A percentile compares a stretch with the other conserved stretches of the same genome.
Evolutionary conservation across 2,113 vertebrate species (phyloP).

Genomic region (Laterallus jamaicensis): DNA sequence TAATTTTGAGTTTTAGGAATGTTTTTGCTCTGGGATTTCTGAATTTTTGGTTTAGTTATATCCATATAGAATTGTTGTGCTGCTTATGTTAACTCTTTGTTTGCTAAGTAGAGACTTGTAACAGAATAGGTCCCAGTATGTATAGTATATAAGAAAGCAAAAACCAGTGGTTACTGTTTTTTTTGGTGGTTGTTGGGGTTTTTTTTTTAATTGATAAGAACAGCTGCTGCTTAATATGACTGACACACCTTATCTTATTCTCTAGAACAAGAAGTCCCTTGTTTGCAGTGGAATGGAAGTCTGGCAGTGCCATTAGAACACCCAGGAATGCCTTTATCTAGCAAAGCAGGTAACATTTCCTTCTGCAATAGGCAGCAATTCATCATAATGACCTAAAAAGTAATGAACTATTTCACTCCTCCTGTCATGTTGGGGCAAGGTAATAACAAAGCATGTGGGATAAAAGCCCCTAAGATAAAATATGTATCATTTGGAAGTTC

Average conservation of each 20-base stretch:
- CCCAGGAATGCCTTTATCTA: neutral
- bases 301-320: neutral
- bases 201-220: neutral
- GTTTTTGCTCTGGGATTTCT: constrained; percentile 11
- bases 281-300: neutral
- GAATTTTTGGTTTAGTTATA: neutral
- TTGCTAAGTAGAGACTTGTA: neutral
- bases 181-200: neutral
- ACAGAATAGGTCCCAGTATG: neutral
- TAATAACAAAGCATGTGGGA: neutral
- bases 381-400: neutral
- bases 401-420: neutral
- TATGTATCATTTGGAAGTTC: neutral
- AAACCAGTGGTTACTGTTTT: neutral
- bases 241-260: neutral
- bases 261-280: neutral
- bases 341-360: neutral
- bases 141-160: neutral
- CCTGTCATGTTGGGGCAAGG: neutral
- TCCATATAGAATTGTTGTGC: neutral
- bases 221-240: constrained; percentile 1
- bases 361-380: neutral
- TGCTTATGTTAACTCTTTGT: neutral
- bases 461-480: neutral
- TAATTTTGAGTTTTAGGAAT: neutral